These are phyloP conservation scores for Drosophila auraria DNA, from an alignment of 1,140 invertebrate species.

Conservation along the genomic window DNA sequence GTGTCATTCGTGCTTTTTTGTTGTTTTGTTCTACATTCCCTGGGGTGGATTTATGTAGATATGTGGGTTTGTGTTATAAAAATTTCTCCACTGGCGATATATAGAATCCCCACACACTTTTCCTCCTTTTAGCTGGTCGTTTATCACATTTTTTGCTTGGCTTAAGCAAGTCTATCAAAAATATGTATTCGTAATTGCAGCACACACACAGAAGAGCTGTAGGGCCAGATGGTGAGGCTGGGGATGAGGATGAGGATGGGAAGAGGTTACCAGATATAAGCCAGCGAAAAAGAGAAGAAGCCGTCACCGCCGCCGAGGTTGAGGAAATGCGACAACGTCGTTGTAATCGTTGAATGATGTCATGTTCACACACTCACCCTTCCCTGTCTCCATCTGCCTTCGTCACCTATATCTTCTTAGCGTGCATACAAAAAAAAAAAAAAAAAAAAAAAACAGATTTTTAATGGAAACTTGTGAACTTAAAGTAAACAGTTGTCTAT, in stretches of 20 bases:
- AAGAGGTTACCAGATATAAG: conserved; percentile 5
- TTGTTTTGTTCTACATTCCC: conserved; percentile 21
- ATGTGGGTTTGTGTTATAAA: conserved; percentile 53
- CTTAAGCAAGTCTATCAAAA: conserved; percentile 61
- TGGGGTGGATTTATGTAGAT: conserved; percentile 19
- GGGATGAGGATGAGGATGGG: background rate
- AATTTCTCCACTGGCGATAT: conserved; percentile 37
- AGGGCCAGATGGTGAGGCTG: background rate
- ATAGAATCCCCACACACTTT: conserved; percentile 19
- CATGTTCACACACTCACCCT: conserved; percentile 43
- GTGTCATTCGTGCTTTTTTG: background rate
- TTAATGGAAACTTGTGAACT: background rate
- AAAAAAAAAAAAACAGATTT: background rate
- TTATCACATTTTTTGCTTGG: conserved; percentile 52
- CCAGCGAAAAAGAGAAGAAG: background rate
- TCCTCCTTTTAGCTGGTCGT: conserved; percentile 45
- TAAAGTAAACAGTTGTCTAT: background rate
- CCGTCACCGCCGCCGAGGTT: conserved; percentile 12
- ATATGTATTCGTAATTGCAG: conserved; percentile 68
- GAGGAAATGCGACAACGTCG: conserved; percentile 68
- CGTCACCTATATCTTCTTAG: background rate
- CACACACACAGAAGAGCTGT: conserved; percentile 22
- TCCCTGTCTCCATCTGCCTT: background rate
- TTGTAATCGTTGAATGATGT: conserved; percentile 72
- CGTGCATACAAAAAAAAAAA: no score